Evolutionary conservation across 53 echinoderm and acorn worm genomes (phyloP).

Genomic region (Hippasteria phrygiana): DNA sequence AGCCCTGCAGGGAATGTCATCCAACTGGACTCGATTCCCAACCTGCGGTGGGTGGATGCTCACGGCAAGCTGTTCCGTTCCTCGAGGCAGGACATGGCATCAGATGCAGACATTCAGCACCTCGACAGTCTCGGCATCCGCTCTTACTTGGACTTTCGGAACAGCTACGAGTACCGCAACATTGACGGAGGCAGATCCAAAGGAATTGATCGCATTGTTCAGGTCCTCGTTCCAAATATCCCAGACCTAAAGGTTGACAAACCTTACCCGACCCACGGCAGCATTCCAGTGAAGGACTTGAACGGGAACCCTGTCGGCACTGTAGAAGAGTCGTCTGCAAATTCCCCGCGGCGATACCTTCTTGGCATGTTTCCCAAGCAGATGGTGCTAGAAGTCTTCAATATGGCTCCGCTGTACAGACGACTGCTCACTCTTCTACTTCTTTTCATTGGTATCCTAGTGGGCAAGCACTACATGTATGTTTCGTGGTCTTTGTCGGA

Average conservation of each 20-base stretch:
- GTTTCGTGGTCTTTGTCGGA: conserved; percentile 70
- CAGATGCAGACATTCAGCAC: conserved; percentile 63
- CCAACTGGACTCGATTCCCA: conserved; percentile 75
- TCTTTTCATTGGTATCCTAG: conserved; percentile 66
- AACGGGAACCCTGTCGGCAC: neutral
- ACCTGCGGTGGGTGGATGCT: conserved; percentile 78
- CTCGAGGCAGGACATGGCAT: conserved; percentile 78
- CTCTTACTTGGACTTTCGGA: conserved; percentile 78
- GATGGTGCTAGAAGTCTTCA: conserved; percentile 57
- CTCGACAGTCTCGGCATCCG: conserved; percentile 64
- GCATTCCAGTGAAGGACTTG: conserved; percentile 12
- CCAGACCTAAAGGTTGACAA: neutral
- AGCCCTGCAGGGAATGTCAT: neutral
- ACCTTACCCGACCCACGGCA: neutral
- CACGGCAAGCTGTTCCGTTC: conserved; percentile 79
- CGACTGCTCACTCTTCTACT: conserved; percentile 65
- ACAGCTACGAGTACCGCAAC: conserved; percentile 57
- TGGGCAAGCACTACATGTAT: conserved; percentile 66
- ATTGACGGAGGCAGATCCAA: neutral
- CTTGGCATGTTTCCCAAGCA: conserved; percentile 69
- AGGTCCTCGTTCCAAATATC: neutral
- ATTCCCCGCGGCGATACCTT: conserved; percentile 56
- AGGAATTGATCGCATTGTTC: neutral
- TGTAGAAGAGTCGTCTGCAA: neutral
- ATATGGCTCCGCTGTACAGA: conserved; percentile 71